Evolutionary conservation across 2,888 invertebrate genomes (phyloP).

Genomic region (Theretra japonica): DNA sequence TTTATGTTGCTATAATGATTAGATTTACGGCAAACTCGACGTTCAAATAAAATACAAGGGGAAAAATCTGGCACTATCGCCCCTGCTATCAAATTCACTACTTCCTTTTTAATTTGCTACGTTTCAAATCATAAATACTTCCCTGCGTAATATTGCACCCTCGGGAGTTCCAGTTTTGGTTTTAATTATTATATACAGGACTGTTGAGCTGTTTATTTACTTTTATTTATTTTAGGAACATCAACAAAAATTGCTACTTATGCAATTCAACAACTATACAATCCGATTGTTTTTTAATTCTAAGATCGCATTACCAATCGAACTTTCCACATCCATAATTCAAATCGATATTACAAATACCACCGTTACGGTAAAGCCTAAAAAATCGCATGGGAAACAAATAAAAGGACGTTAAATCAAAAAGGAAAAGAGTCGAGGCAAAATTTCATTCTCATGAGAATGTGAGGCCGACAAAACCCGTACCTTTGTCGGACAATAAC

Average conservation of each 20-base stretch:
- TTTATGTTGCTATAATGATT: no score
- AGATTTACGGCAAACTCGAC: no score
- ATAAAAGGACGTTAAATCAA: slow-evolving; percentile 20
- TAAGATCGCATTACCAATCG: neutral
- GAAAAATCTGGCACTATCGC: no score
- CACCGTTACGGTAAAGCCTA: slow-evolving; percentile 14
- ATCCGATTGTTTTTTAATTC: neutral
- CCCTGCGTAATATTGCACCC: no score
- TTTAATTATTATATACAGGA: no score
- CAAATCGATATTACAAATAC: slow-evolving; percentile 22
- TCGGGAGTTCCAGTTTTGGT: no score
- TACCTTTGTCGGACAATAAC: slow-evolving; percentile 23
- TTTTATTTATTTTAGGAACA: no score
- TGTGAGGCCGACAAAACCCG: slow-evolving; percentile 18
- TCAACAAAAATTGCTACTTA: neutral
- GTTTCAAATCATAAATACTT: no score
- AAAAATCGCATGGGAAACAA: slow-evolving; percentile 22
- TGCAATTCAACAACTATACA: neutral
- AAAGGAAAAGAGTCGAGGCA: slow-evolving; percentile 13
- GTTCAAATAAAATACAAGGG: no score
- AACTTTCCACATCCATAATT: neutral
- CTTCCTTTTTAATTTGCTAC: no score
- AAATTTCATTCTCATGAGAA: slow-evolving; percentile 26
- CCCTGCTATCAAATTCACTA: no score
- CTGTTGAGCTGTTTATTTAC: no score